phyloP scores from a whole-genome alignment of 2,888 invertebrate genomes.

The Ctenicera cuprea region DNA sequence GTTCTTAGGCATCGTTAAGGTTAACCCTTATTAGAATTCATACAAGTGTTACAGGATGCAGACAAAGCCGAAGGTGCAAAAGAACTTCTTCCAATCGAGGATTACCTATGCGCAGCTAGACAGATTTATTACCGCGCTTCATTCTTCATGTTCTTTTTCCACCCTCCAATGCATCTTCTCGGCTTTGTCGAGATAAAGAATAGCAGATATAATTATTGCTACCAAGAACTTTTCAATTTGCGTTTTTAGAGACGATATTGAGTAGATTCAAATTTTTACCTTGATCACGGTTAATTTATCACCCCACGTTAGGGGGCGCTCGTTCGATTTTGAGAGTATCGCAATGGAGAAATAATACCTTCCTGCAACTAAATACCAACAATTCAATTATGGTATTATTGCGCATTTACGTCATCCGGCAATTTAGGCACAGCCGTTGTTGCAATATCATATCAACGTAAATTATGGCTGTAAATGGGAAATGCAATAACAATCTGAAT shows the following conservation, averaged over 20 bases:
- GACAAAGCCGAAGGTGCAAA: constrained; percentile 51
- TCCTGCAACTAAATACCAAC: constrained; percentile 45
- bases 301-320: constrained; percentile 9
- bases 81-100: constrained; percentile 47
- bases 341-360: constrained; percentile 31
- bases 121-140: constrained; percentile 57
- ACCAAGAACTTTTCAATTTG: constrained; percentile 36
- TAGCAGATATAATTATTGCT: constrained; percentile 48
- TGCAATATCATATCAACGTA: constrained; percentile 49
- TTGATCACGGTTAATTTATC: constrained; percentile 20
- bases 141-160: constrained; percentile 53
- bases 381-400: constrained; percentile 51
- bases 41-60: constrained; percentile 41
- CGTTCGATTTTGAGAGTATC: constrained; percentile 22
- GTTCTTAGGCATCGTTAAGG: constrained; percentile 33
- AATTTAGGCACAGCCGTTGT: constrained; percentile 47
- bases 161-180: constrained; percentile 50
- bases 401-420: constrained; percentile 49
- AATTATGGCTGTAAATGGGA: constrained; percentile 48
- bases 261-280: background rate
- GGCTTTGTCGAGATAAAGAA: constrained; percentile 58
- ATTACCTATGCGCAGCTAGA: constrained; percentile 55
- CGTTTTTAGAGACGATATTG: too few relatives aligned
- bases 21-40: constrained; percentile 50
- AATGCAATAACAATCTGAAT: constrained; percentile 44